Evolutionary conservation across 2,797 vertebrate genomes (phyloP).

Genomic region (Acanthiza pusilla): DNA sequence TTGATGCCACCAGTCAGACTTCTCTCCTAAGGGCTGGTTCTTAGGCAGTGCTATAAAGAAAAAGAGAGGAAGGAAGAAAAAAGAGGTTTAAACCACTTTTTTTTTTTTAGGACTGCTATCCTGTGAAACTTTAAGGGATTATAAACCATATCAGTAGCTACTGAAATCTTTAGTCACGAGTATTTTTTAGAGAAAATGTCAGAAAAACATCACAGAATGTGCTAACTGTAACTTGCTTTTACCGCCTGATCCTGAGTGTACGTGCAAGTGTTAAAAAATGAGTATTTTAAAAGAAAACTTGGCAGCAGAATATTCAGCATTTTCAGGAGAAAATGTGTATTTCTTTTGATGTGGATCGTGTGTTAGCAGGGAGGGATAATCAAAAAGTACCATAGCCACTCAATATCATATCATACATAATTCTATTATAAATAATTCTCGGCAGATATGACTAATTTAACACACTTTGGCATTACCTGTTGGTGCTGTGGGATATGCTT

Average conservation of each 20-base stretch:
- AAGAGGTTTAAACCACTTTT: background rate
- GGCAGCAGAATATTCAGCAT: conserved; percentile 11
- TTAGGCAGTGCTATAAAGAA: background rate
- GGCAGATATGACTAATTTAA: background rate
- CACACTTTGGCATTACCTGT: background rate
- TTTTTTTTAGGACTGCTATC: background rate
- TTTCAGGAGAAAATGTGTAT: background rate
- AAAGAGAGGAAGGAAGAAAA: background rate
- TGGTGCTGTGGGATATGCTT: background rate
- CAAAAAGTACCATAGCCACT: background rate
- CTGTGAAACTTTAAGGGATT: conserved; percentile 17
- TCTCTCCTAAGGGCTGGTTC: background rate
- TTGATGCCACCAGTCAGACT: background rate
- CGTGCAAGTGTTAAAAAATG: conserved; percentile 36
- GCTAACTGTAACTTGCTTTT: conserved; percentile 2
- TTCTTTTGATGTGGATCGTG: background rate
- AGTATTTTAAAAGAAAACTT: conserved; percentile 28
- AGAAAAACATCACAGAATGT: conserved; percentile 28
- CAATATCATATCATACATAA: background rate
- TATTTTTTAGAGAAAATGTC: conserved; percentile 30
- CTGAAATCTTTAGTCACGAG: conserved; percentile 1
- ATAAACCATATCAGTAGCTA: background rate
- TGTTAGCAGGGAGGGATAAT: background rate
- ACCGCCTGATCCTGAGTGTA: background rate
- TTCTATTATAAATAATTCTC: background rate